These are phyloP conservation scores for Dolichotis patagonum DNA, from an alignment of 2,113 vertebrate species.

Conservation along the genomic window DNA sequence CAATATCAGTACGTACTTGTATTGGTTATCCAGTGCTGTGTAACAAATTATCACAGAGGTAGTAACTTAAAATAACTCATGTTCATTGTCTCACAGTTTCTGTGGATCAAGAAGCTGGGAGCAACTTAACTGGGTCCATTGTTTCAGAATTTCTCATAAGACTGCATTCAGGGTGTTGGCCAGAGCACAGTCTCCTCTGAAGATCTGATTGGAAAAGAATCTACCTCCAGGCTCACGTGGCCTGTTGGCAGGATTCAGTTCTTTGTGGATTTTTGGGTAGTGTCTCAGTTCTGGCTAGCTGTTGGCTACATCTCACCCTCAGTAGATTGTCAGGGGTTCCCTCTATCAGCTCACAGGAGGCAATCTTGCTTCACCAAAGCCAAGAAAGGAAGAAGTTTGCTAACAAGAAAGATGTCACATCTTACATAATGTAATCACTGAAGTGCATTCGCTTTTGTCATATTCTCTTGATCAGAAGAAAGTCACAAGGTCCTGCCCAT, in stretches of 20 bases:
- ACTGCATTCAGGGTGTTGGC: neutral
- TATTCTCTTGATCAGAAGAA: neutral
- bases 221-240: neutral
- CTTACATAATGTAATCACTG: neutral
- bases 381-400: neutral
- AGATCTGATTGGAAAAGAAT: neutral
- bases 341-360: neutral
- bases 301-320: neutral
- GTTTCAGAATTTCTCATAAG: neutral
- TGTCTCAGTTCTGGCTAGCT: neutral
- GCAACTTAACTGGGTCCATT: neutral
- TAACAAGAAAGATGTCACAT: neutral
- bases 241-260: neutral
- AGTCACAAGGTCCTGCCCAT: neutral
- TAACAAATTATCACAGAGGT: neutral
- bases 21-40: neutral
- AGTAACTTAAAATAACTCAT: neutral
- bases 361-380: neutral
- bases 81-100: neutral
- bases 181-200: neutral
- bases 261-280: neutral
- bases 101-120: neutral
- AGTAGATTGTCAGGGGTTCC: neutral
- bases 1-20: neutral
- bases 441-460: neutral